Conservation (phyloP, 1,140 invertebrate genomes). For the Rhagoletis pomonella region DNA sequence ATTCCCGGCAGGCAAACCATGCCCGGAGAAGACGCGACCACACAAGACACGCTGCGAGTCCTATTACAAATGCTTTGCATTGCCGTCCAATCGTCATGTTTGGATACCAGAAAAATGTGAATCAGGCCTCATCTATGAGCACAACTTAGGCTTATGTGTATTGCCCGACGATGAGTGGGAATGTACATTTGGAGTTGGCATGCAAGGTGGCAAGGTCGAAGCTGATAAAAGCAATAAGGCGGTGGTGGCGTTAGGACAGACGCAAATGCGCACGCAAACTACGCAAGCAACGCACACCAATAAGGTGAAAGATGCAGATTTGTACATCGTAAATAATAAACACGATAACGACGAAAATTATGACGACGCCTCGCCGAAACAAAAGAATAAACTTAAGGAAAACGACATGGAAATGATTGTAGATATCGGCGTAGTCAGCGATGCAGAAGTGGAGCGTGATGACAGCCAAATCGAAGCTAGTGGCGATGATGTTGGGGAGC, state of each 20-base stretch:
- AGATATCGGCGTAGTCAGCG: background rate
- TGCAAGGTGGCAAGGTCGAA: background rate
- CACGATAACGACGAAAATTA: conserved; percentile 55
- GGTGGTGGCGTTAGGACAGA: background rate
- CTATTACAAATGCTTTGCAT: conserved; percentile 76
- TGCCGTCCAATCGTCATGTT: conserved; percentile 73
- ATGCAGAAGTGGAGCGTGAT: conserved; percentile 15
- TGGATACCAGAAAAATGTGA: conserved; percentile 76
- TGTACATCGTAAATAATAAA: conserved; percentile 64
- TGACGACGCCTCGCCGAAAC: background rate
- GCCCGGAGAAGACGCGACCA: conserved; percentile 75
- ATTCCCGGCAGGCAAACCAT: conserved; percentile 68
- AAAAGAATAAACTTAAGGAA: background rate
- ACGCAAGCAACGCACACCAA: conserved; percentile 1
- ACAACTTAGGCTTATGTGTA: conserved; percentile 75
- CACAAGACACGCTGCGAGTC: conserved; percentile 75
- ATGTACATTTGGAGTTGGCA: conserved; percentile 60
- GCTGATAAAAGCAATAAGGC: background rate
- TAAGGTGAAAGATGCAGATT: conserved; percentile 59
- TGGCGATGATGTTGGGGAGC: conserved; percentile 64
- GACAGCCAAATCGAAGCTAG: conserved; percentile 63
- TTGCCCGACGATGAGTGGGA: conserved; percentile 75
- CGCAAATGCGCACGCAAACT: background rate
- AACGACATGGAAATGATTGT: conserved; percentile 39
- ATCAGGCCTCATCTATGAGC: conserved; percentile 75